Evolutionary conservation across 1,140 invertebrate genomes (phyloP).

Genomic region (Camponotus pennsylvanicus): DNA sequence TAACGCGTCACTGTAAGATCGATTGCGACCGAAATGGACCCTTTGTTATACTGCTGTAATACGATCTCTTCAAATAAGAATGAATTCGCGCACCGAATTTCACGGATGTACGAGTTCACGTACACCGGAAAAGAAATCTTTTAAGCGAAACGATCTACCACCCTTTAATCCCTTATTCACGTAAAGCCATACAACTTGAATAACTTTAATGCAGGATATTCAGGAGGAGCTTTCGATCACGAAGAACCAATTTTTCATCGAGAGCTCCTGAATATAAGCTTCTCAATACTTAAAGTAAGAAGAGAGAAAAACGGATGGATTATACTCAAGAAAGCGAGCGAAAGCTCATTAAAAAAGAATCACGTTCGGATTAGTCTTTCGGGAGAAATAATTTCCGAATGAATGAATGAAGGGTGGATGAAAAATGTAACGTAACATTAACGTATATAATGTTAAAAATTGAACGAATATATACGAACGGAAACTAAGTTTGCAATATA

Average conservation of each 20-base stretch:
- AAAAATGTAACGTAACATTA: background rate
- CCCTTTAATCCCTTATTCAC: slow-evolving; percentile 22
- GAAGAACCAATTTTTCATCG: slow-evolving; percentile 38
- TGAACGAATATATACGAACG: background rate
- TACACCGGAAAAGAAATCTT: slow-evolving; percentile 6
- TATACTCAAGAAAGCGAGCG: background rate
- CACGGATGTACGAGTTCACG: slow-evolving; percentile 32
- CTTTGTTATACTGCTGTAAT: slow-evolving; percentile 55
- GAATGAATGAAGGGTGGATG: background rate
- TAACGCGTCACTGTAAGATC: slow-evolving; percentile 62
- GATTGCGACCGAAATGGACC: slow-evolving; percentile 37
- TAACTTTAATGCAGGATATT: slow-evolving; percentile 23
- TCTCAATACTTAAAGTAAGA: background rate
- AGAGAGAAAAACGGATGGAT: background rate
- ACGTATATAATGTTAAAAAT: background rate
- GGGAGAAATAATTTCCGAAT: background rate
- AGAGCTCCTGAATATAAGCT: slow-evolving; percentile 12
- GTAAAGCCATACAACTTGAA: slow-evolving; percentile 23
- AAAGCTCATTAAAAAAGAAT: background rate
- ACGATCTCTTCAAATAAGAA: slow-evolving; percentile 34
- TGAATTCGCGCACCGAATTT: slow-evolving; percentile 58
- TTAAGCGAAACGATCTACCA: slow-evolving; percentile 16
- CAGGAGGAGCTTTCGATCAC: slow-evolving; percentile 14
- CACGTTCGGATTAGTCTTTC: background rate
- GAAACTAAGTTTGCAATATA: background rate